Percentiles rank a stretch among this genome's conserved stretches.
Conservation (phyloP, 1,140 invertebrate genomes). For the Laodelphax striatellus region DNA sequence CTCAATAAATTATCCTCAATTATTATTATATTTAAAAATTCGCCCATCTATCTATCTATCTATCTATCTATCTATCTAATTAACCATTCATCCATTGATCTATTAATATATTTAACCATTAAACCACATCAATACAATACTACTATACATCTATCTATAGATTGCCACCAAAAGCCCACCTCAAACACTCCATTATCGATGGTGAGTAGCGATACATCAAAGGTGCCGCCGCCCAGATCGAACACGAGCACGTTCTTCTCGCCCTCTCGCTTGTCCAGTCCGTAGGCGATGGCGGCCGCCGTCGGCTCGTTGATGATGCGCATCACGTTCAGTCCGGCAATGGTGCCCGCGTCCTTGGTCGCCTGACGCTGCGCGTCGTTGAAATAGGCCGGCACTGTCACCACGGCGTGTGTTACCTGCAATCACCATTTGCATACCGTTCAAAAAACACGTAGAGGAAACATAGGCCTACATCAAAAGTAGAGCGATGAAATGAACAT, state of each 20-base stretch:
- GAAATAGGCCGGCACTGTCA: constrained; percentile 98
- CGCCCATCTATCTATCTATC: no score
- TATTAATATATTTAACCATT: no score
- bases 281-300: constrained; percentile 98
- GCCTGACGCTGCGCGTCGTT: constrained; percentile 97
- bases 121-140: no score
- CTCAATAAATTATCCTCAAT: no score
- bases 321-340: constrained; percentile 93
- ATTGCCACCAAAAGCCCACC: constrained; percentile 24
- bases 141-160: no score
- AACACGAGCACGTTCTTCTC: constrained; percentile 99
- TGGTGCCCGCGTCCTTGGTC: constrained; percentile 83
- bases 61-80: no score
- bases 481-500: no score
- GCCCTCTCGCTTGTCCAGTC: constrained; percentile 97
- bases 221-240: constrained; percentile 98
- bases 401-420: constrained; percentile 89
- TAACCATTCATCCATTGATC: no score
- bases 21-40: no score
- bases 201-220: constrained; percentile 96
- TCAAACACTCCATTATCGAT: constrained; percentile 96
- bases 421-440: no score
- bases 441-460: no score
- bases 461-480: neutral
- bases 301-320: constrained; percentile 99